Conservation (phyloP, 1,140 invertebrate genomes). For the Aphelinus atriplicis region DNA sequence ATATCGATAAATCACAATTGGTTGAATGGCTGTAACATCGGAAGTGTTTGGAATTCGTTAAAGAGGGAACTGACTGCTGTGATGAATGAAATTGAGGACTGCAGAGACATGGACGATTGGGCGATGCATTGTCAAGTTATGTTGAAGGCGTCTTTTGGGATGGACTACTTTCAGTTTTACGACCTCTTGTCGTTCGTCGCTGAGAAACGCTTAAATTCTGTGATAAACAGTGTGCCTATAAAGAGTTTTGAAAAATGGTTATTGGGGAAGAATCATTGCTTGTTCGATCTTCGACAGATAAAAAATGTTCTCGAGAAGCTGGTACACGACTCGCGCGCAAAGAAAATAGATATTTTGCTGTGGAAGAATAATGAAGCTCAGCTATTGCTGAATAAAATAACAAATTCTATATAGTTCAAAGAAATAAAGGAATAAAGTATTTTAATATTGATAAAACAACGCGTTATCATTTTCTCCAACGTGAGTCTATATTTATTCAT, state of each 20-base stretch:
- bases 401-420: not conserved
- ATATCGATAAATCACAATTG: conserved; percentile 99
- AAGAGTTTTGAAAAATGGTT: conserved; percentile 52
- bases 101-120: conserved; percentile 77
- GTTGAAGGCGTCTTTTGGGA: conserved; percentile 83
- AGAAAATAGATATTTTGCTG: conserved; percentile 51
- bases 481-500: no score
- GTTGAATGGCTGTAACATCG: conserved; percentile 92
- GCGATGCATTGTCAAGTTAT: conserved; percentile 81
- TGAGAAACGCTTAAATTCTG: conserved; percentile 62
- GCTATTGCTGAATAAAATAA: conserved; percentile 25
- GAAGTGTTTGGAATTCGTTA: conserved; percentile 77
- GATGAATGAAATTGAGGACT: conserved; percentile 82
- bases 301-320: conserved; percentile 54
- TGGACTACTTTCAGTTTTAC: conserved; percentile 80
- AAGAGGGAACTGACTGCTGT: conserved; percentile 74
- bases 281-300: conserved; percentile 61
- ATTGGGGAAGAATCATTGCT: conserved; percentile 61
- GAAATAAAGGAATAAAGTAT: no score
- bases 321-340: conserved; percentile 53
- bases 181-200: conserved; percentile 75
- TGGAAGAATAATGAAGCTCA: conserved; percentile 46
- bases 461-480: no score
- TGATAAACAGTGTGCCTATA: conserved; percentile 48
- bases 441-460: no score